These are phyloP conservation scores for Noctua janthe DNA, from an alignment of 2,888 invertebrate genomes.

Conservation along the genomic window DNA sequence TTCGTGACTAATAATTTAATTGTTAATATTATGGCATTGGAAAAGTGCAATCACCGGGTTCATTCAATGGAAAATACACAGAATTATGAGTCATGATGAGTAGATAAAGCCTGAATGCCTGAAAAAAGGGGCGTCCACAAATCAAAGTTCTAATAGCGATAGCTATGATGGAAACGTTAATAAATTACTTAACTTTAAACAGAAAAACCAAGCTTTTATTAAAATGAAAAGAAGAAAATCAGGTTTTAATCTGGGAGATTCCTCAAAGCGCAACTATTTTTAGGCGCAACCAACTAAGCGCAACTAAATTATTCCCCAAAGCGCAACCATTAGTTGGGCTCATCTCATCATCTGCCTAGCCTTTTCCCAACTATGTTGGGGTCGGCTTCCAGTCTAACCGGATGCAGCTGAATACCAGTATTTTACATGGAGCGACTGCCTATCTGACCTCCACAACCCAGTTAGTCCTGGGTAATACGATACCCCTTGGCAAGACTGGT, in stretches of 20 bases:
- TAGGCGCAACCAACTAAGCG: too few relatives aligned
- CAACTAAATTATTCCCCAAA: too few relatives aligned
- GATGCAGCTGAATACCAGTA: too few relatives aligned
- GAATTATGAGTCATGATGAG: slow-evolving; percentile 3
- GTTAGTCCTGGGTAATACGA: too few relatives aligned
- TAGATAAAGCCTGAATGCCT: background rate
- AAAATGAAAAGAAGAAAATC: background rate
- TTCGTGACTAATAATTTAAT: slow-evolving; percentile 10
- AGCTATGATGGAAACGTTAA: background rate
- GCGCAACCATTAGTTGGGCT: too few relatives aligned
- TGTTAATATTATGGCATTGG: slow-evolving; percentile 20
- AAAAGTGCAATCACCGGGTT: slow-evolving; percentile 17
- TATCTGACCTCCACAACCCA: too few relatives aligned
- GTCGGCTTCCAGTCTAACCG: too few relatives aligned
- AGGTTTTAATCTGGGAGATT: background rate
- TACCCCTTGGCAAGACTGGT: too few relatives aligned
- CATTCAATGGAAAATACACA: slow-evolving; percentile 9
- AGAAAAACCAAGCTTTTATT: background rate
- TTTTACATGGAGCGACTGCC: too few relatives aligned
- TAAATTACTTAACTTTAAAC: background rate
- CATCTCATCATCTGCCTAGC: too few relatives aligned
- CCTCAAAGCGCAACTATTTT: too few relatives aligned
- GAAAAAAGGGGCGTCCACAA: background rate
- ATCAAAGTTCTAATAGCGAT: background rate
- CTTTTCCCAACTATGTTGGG: too few relatives aligned